A percentile compares a stretch with the other conserved stretches of the same genome.
Conservation (phyloP, 2,113 vertebrate species). For the Xerus inauris region DNA sequence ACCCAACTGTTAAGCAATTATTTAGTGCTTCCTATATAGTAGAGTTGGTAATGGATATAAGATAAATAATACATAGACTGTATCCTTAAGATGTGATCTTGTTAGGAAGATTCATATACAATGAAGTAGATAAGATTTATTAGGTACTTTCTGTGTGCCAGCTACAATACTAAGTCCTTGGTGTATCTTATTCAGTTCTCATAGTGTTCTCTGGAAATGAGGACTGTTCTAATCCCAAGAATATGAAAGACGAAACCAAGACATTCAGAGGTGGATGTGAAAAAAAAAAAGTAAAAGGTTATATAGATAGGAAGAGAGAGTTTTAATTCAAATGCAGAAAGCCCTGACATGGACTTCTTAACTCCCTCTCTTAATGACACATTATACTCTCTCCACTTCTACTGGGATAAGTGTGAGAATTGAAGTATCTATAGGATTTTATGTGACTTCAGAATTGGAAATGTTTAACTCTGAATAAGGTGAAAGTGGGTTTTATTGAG, state of each 20-base stretch:
- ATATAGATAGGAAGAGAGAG: background rate
- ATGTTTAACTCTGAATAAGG: slow-evolving; percentile 10
- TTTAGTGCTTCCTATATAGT: background rate
- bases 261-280: background rate
- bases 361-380: background rate
- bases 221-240: background rate
- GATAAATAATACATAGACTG: background rate
- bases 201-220: background rate
- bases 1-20: slow-evolving; percentile 32
- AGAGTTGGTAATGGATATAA: background rate
- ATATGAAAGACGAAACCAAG: background rate
- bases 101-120: background rate
- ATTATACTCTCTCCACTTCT: background rate
- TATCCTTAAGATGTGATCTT: background rate
- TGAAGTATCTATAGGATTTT: background rate
- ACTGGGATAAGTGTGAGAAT: background rate
- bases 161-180: background rate
- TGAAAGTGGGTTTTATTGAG: slow-evolving; percentile 3
- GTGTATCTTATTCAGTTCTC: background rate
- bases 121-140: background rate
- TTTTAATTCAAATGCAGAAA: background rate
- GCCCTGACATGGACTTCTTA: background rate
- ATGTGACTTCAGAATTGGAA: slow-evolving; percentile 23
- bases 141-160: background rate
- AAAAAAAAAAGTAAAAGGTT: background rate